phyloP scores from a whole-genome alignment of 2,113 vertebrate genomes.

The Hylia prasina region DNA sequence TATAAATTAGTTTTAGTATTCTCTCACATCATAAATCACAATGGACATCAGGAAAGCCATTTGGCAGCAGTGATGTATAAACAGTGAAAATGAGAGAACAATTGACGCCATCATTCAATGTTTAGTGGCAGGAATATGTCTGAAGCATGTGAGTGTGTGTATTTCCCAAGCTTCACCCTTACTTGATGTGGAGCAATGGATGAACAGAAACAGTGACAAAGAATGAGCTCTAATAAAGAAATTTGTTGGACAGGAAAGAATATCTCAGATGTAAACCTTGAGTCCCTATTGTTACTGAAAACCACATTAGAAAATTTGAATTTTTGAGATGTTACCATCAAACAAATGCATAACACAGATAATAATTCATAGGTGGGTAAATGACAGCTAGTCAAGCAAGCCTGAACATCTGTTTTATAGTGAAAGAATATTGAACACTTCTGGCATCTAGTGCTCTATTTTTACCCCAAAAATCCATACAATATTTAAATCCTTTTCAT shows the following conservation, averaged over 20 bases:
- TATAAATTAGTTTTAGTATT: neutral
- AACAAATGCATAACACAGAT: neutral
- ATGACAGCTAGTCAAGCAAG: neutral
- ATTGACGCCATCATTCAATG: neutral
- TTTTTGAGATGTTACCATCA: neutral
- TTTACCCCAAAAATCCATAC: neutral
- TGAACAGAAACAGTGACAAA: neutral
- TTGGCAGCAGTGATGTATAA: neutral
- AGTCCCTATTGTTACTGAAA: neutral
- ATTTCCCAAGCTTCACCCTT: neutral
- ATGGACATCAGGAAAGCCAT: neutral
- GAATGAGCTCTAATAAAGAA: neutral
- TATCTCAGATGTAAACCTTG: neutral
- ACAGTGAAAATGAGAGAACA: neutral
- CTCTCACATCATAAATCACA: neutral
- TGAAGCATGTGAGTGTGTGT: neutral
- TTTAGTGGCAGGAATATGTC: neutral
- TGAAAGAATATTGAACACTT: neutral
- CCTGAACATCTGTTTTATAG: neutral
- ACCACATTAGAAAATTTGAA: neutral
- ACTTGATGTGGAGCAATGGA: neutral
- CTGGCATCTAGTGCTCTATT: constrained; percentile 22
- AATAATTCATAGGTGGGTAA: neutral
- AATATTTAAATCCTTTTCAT: constrained; percentile 31
- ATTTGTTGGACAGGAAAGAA: neutral